phyloP scores from a whole-genome alignment of 1,140 invertebrate genomes.

The Drosophila tani region DNA sequence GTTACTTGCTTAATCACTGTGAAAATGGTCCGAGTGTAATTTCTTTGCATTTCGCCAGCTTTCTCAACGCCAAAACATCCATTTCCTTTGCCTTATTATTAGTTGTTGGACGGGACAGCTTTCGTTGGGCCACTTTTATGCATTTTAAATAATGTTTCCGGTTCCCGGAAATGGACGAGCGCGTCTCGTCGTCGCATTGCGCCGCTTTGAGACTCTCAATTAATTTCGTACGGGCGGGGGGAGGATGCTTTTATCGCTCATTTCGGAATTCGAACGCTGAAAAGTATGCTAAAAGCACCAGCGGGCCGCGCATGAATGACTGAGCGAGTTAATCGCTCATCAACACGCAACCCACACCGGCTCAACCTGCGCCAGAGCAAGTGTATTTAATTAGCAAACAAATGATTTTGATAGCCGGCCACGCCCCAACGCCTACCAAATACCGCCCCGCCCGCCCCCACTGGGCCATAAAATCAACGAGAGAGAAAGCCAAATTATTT shows the following conservation, averaged over 20 bases:
- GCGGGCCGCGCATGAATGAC: background rate
- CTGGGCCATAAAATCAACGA: constrained; percentile 54
- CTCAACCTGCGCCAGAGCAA: constrained; percentile 36
- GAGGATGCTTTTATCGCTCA: constrained; percentile 21
- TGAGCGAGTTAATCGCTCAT: constrained; percentile 64
- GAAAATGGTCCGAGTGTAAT: too few species aligned
- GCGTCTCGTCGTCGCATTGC: background rate
- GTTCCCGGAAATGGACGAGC: constrained; percentile 10
- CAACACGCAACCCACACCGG: constrained; percentile 41
- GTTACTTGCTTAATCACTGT: too few species aligned
- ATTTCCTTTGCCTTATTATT: background rate
- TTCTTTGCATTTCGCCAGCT: too few species aligned
- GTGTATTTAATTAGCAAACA: constrained; percentile 74
- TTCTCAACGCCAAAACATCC: background rate
- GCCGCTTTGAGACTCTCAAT: constrained; percentile 31
- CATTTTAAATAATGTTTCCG: constrained; percentile 39
- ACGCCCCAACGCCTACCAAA: constrained; percentile 16
- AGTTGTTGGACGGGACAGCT: background rate
- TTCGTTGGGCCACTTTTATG: constrained; percentile 2
- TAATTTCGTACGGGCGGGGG: constrained; percentile 18
- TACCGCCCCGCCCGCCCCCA: background rate
- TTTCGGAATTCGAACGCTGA: constrained; percentile 16
- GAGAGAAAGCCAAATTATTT: constrained; percentile 69
- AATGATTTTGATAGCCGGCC: constrained; percentile 61
- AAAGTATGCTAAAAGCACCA: constrained; percentile 21